A percentile compares a stretch with the other conserved stretches of the same genome.
Evolutionary conservation across 2,888 invertebrate species (phyloP).

Genomic region (Parthenolecanium corni): DNA sequence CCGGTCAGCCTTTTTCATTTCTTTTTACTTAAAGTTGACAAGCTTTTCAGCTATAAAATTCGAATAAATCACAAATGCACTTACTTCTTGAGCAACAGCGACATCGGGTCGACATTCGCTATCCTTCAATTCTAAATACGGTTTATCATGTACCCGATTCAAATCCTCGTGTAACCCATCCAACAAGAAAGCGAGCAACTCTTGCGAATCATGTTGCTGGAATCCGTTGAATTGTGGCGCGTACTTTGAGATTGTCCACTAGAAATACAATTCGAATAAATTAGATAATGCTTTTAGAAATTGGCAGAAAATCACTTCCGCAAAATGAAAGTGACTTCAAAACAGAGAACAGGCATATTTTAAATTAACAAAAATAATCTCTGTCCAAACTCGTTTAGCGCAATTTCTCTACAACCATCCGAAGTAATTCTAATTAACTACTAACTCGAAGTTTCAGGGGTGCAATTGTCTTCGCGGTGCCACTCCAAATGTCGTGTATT

Average conservation of each 20-base stretch:
- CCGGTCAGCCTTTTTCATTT: too few relatives aligned
- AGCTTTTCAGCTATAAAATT: too few relatives aligned
- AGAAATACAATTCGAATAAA: slow-evolving; percentile 30
- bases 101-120: slow-evolving; percentile 67
- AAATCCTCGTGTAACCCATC: slow-evolving; percentile 88
- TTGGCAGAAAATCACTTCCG: neutral
- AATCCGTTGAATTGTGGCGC: slow-evolving; percentile 77
- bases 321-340: neutral
- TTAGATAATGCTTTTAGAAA: neutral
- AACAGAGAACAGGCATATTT: neutral
- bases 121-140: slow-evolving; percentile 61
- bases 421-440: slow-evolving; percentile 2
- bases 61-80: neutral
- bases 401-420: neutral
- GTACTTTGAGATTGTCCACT: slow-evolving; percentile 74
- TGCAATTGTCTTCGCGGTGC: slow-evolving; percentile 68
- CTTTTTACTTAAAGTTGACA: too few relatives aligned
- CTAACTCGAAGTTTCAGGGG: slow-evolving; percentile 63
- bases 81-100: slow-evolving; percentile 45
- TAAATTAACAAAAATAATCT: too few relatives aligned
- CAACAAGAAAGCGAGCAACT: slow-evolving; percentile 78
- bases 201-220: slow-evolving; percentile 88
- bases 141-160: slow-evolving; percentile 62
- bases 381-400: neutral
- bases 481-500: slow-evolving; percentile 65